Evolutionary conservation across 2,113 vertebrate genomes (phyloP).

Genomic region (Rhinoderma darwinii): DNA sequence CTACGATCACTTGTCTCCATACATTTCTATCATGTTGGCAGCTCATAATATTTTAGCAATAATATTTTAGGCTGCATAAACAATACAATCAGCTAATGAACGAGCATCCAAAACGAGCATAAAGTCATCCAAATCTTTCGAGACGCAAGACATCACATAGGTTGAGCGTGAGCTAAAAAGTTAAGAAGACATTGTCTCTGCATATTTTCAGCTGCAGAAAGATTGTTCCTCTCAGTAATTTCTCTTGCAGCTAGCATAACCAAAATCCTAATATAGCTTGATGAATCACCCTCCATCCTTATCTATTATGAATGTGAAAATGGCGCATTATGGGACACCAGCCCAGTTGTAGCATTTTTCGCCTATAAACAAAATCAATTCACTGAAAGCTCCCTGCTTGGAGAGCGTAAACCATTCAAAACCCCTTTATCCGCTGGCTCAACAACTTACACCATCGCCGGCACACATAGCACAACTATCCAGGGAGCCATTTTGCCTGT

Average conservation of each 20-base stretch:
- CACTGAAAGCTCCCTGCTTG: slow-evolving; percentile 35
- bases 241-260: background rate
- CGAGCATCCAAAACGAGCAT: no score
- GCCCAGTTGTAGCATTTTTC: slow-evolving; percentile 26
- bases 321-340: slow-evolving; percentile 40
- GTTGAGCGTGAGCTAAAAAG: background rate
- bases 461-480: background rate
- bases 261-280: slow-evolving; percentile 13
- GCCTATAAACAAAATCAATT: slow-evolving; percentile 47
- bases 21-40: no score
- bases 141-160: background rate
- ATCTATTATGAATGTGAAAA: slow-evolving; percentile 43
- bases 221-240: slow-evolving; percentile 1
- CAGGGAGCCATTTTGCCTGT: slow-evolving; percentile 25
- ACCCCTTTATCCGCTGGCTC: slow-evolving; percentile 36
- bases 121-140: background rate
- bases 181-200: background rate
- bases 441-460: slow-evolving; percentile 8
- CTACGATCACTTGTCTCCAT: no score
- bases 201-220: slow-evolving; percentile 2
- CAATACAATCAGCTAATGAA: no score
- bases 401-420: slow-evolving; percentile 40
- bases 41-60: no score
- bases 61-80: no score
- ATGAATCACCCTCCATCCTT: slow-evolving; percentile 19